Evolutionary conservation across 1,140 invertebrate species (phyloP).

Genomic region (Cyclina sinensis): DNA sequence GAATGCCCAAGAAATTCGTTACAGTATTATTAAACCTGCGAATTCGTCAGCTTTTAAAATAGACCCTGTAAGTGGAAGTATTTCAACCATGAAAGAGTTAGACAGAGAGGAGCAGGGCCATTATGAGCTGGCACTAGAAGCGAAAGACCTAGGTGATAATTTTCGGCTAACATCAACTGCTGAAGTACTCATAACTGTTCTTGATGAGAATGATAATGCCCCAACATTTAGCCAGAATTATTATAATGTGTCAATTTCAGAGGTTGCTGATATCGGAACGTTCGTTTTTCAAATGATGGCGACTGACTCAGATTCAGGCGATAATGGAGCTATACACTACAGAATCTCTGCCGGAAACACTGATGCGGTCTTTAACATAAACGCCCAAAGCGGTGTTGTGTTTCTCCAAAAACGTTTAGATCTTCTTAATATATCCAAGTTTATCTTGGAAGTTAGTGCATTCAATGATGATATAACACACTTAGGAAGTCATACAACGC

Average conservation of each 20-base stretch:
- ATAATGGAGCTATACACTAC: slow-evolving; percentile 96
- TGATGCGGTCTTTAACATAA: too few relatives aligned
- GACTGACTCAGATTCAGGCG: slow-evolving; percentile 95
- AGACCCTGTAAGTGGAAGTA: slow-evolving; percentile 93
- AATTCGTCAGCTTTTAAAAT: slow-evolving; percentile 93
- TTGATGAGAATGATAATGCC: slow-evolving; percentile 86
- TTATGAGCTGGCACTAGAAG: slow-evolving; percentile 84
- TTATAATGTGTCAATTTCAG: slow-evolving; percentile 94
- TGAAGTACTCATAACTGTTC: slow-evolving; percentile 93
- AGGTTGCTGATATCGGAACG: slow-evolving; percentile 94
- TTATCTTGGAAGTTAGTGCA: too few relatives aligned
- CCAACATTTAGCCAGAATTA: slow-evolving; percentile 95
- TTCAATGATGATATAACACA: slow-evolving; percentile 82
- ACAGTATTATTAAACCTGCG: slow-evolving; percentile 90
- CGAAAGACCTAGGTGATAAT: slow-evolving; percentile 86
- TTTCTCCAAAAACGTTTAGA: too few relatives aligned
- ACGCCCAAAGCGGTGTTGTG: too few relatives aligned
- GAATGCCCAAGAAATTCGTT: slow-evolving; percentile 96
- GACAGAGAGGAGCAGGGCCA: slow-evolving; percentile 89
- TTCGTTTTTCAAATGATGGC: slow-evolving; percentile 95
- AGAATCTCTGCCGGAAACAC: slow-evolving; percentile 98
- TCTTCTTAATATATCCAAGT: too few relatives aligned
- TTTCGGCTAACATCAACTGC: slow-evolving; percentile 92
- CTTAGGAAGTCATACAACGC: slow-evolving; percentile 76
- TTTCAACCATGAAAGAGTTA: slow-evolving; percentile 93